These are phyloP conservation scores for Caenorhabditis sp. DNA, from an alignment of 2,888 invertebrate species.

Conservation along the genomic window DNA sequence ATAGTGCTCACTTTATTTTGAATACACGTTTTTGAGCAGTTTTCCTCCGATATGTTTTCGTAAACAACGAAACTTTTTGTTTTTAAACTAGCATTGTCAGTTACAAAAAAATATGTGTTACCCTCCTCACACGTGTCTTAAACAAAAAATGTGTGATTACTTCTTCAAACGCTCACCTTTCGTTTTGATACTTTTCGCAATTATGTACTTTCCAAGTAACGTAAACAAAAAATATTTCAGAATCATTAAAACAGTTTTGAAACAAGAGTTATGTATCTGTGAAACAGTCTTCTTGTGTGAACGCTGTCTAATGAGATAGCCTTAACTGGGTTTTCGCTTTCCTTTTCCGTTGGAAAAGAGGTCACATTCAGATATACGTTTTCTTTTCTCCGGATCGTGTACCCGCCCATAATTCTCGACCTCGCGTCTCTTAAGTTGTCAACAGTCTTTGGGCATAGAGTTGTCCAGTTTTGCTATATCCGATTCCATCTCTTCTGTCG, in stretches of 20 bases:
- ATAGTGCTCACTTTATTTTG: conserved; percentile 71
- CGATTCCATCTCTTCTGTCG: no score
- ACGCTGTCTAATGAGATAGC: conserved; percentile 46
- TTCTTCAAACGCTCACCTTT: conserved; percentile 12
- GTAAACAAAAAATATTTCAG: not conserved
- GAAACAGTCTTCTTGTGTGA: conserved; percentile 26
- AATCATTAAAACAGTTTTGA: conserved; percentile 7
- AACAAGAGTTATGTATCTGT: conserved; percentile 15
- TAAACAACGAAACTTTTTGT: conserved; percentile 66
- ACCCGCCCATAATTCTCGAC: conserved; percentile 27
- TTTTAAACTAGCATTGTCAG: conserved; percentile 70
- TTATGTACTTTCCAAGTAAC: not conserved
- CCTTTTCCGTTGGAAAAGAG: conserved; percentile 42
- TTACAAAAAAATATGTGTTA: conserved; percentile 68
- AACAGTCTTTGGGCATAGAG: conserved; percentile 36
- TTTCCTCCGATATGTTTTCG: conserved; percentile 76
- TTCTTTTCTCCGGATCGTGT: conserved; percentile 37
- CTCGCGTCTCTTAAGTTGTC: conserved; percentile 36
- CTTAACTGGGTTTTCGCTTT: conserved; percentile 32
- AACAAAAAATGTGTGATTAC: not conserved
- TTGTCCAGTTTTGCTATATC: conserved; percentile 56
- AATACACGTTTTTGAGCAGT: conserved; percentile 75
- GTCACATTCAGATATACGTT: conserved; percentile 58
- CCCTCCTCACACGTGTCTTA: conserved; percentile 21
- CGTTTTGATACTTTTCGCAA: conserved; percentile 15